Base-by-base conservation (phyloP, 1,140 invertebrate genomes). In the Anadara kagoshimensis region DNA sequence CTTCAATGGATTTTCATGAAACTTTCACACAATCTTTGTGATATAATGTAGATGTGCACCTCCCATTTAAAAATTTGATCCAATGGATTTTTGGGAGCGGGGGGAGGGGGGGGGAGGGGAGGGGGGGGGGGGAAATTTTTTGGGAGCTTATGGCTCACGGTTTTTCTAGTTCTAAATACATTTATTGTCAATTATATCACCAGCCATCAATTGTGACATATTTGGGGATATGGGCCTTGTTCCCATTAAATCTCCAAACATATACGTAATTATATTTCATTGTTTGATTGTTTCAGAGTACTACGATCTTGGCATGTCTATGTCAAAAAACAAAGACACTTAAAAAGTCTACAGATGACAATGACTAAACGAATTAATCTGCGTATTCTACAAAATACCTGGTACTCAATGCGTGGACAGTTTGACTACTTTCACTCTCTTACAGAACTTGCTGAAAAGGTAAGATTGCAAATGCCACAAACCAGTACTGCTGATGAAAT, bases 371-470 rank as follows among this genome's bases (percentile, higher is more conserved):
- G 56, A 41, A 54, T 75, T 47, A 65, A 75, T 53, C 58, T 43
- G 22, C 54, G 58, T 14, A 22, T 69, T 4, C 20, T 75, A 16
- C 44, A 29, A n/a, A 61, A 49, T 29, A 29, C 54, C 0, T 75
- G 73, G 73, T 61, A 51, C 36, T 62, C 56, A 3, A 75, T 75
- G 63, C 70, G 62, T 14, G 54, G 26, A 12, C 62, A 70, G 45
- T 63, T 63, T 54, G 73, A 70, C 62, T 75, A 75, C 26, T 70
- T 62, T 26, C 67, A 75, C 7, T 70, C 68, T 12, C 68, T 75
- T n/a, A 70, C 54, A 14, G 73, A 75, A 54, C 70, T 56, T n/a
- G 62, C 67, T 36, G 68, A 53, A 44, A 75, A 70, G 67, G 73
- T 75, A 14, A 41, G 36, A 7, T 18, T 26, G 14, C n/a, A 41